Percentiles rank a stretch among this genome's conserved stretches.
These are phyloP conservation scores for Pycnonotus jocosus DNA, from an alignment of 2,113 vertebrate species.

Conservation along the genomic window DNA sequence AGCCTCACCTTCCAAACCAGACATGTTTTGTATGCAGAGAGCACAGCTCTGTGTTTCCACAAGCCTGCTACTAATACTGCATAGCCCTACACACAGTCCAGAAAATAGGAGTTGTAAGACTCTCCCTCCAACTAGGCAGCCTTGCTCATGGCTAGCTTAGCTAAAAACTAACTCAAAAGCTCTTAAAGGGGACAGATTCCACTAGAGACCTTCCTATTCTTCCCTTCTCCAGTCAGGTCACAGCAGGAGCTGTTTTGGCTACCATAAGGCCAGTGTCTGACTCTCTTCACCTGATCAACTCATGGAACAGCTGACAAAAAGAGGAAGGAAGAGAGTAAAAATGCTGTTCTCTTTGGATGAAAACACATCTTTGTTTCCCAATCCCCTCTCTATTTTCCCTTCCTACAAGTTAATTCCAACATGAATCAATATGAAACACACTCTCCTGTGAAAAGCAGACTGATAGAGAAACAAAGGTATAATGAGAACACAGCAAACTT, in stretches of 20 bases:
- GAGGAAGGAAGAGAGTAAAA: not conserved
- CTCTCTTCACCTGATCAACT: not conserved
- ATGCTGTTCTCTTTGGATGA: not conserved
- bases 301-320: not conserved
- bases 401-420: not conserved
- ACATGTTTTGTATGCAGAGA: not conserved
- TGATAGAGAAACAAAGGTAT: not conserved
- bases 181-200: not conserved
- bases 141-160: not conserved
- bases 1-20: not conserved
- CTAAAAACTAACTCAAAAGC: not conserved
- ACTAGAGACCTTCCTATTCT: not conserved
- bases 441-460: not conserved
- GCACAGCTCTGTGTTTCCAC: not conserved
- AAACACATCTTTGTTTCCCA: not conserved
- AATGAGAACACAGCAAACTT: not conserved
- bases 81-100: not conserved
- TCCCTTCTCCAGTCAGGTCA: not conserved
- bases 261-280: not conserved
- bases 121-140: not conserved
- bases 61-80: not conserved
- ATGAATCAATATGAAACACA: not conserved
- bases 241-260: not conserved
- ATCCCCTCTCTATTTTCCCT: not conserved
- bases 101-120: not conserved